phyloP scores from a whole-genome alignment of 1,140 invertebrate species.

The Drosophila mauritiana region DNA sequence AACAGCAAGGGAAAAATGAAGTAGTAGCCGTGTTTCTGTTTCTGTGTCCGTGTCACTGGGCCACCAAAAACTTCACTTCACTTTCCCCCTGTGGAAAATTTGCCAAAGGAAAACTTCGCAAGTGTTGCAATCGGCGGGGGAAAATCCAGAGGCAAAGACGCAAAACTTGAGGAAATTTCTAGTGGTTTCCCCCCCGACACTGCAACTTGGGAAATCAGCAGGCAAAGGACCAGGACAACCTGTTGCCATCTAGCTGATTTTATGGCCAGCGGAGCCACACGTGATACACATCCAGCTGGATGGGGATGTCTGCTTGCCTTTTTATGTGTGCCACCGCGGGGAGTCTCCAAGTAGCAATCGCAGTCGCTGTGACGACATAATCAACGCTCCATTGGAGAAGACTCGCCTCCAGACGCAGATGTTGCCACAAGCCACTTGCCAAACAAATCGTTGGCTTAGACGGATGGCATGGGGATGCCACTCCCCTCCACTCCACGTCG shows the following conservation, averaged over 20 bases:
- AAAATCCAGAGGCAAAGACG: constrained; percentile 6
- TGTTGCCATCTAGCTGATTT: constrained; percentile 32
- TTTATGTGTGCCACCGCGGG: constrained; percentile 32
- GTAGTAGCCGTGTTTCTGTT: constrained; percentile 26
- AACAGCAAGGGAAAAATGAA: constrained; percentile 11
- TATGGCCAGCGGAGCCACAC: constrained; percentile 39
- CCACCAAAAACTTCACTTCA: constrained; percentile 51
- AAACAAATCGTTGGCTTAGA: constrained; percentile 55
- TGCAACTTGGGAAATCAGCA: neutral
- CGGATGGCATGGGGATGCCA: constrained; percentile 8
- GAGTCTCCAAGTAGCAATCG: constrained; percentile 18
- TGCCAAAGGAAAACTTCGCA: constrained; percentile 60
- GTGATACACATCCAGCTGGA: constrained; percentile 30
- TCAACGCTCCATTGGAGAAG: constrained; percentile 73
- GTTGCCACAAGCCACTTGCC: constrained; percentile 34
- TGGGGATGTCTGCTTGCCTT: constrained; percentile 32
- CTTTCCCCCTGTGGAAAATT: constrained; percentile 28
- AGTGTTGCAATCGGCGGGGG: constrained; percentile 43
- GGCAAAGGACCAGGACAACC: constrained; percentile 24
- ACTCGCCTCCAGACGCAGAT: constrained; percentile 34
- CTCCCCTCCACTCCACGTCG: neutral
- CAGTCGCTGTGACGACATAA: constrained; percentile 68
- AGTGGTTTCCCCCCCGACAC: constrained; percentile 10
- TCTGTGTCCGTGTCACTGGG: constrained; percentile 64
- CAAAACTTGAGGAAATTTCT: constrained; percentile 35